Conservation (phyloP, 2,888 invertebrate species). For the Xanthorhoe designata region DNA sequence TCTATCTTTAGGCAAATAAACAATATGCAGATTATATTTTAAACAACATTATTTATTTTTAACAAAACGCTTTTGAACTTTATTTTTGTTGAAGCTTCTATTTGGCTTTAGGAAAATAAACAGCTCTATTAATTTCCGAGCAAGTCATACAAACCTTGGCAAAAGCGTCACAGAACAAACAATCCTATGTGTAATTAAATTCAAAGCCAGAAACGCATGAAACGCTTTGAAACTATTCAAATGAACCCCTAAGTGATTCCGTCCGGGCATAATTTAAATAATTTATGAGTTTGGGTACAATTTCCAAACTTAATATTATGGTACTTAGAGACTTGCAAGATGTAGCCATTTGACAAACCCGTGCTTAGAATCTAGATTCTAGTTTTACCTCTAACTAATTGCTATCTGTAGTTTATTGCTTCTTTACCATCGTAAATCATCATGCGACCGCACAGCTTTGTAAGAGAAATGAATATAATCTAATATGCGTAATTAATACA, state of each 20-base stretch:
- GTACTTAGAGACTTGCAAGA: not conserved
- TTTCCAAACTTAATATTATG: conserved; percentile 31
- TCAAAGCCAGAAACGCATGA: conserved; percentile 42
- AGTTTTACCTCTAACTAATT: too few relatives aligned
- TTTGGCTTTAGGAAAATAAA: not conserved
- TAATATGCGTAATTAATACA: too few relatives aligned
- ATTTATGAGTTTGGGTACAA: conserved; percentile 38
- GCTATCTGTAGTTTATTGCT: too few relatives aligned
- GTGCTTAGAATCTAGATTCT: not conserved
- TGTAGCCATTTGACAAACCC: not conserved
- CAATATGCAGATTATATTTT: too few relatives aligned
- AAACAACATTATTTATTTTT: not conserved
- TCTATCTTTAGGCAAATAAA: too few relatives aligned
- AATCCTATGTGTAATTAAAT: conserved; percentile 48
- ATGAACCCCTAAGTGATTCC: conserved; percentile 50
- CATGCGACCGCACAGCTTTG: too few relatives aligned
- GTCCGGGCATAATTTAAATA: conserved; percentile 37
- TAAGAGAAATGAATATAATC: too few relatives aligned
- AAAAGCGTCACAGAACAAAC: conserved; percentile 28
- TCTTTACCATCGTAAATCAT: too few relatives aligned
- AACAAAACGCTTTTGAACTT: too few relatives aligned
- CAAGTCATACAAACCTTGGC: conserved; percentile 17
- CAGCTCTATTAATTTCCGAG: conserved; percentile 31
- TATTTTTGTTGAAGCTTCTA: too few relatives aligned
- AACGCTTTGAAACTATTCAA: conserved; percentile 51